phyloP scores from a whole-genome alignment of 2,797 vertebrate genomes.

The Rhynchonycteris naso region DNA sequence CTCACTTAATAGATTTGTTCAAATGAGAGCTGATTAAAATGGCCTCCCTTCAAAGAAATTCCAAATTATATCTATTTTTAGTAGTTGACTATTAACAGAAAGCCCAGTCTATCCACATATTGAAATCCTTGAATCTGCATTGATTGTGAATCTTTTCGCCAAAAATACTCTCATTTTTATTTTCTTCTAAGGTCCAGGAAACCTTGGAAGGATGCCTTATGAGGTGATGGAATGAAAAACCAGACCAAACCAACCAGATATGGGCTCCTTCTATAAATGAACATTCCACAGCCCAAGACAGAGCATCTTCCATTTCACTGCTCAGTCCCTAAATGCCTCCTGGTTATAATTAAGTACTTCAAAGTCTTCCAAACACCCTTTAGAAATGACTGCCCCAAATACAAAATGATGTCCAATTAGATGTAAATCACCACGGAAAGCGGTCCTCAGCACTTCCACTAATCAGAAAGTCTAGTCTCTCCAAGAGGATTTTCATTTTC shows the following conservation, averaged over 20 bases:
- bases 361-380: constrained; percentile 74
- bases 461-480: constrained; percentile 66
- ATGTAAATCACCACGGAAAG: constrained; percentile 55
- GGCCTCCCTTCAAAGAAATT: constrained; percentile 37
- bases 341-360: constrained; percentile 79
- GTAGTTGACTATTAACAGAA: constrained; percentile 45
- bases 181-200: constrained; percentile 61
- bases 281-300: constrained; percentile 41
- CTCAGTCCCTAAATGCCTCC: constrained; percentile 51
- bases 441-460: constrained; percentile 46
- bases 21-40: constrained; percentile 37
- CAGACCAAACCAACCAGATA: constrained; percentile 50
- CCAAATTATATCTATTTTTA: constrained; percentile 61
- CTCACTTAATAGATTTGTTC: not conserved
- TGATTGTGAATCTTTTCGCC: constrained; percentile 28
- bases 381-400: constrained; percentile 55
- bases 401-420: constrained; percentile 64
- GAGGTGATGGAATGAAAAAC: constrained; percentile 61
- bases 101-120: constrained; percentile 42
- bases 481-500: constrained; percentile 68
- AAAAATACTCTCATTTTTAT: constrained; percentile 55
- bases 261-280: constrained; percentile 50
- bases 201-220: constrained; percentile 63
- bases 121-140: constrained; percentile 56
- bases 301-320: constrained; percentile 46